A percentile compares a stretch with the other conserved stretches of the same genome.
Evolutionary conservation across 2,797 vertebrate species (phyloP).

Genomic region (Falco peregrinus): DNA sequence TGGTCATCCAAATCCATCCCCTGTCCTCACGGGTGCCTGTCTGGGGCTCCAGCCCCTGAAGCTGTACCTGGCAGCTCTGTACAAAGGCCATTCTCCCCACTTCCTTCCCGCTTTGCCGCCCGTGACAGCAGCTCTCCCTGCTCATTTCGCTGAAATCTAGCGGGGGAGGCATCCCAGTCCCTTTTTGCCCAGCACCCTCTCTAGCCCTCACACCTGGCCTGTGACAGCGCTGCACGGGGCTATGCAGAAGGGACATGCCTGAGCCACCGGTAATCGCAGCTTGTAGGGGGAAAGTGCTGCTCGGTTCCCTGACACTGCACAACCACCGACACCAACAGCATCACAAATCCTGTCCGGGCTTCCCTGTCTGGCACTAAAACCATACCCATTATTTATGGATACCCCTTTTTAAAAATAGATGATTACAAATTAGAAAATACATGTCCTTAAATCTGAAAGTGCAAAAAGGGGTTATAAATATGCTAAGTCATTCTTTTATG

Average conservation of each 20-base stretch:
- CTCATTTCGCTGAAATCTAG: neutral
- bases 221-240: rapidly evolving
- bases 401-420: constrained; percentile 46
- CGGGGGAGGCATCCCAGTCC: neutral
- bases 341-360: neutral
- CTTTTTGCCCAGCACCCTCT: neutral
- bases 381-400: constrained; percentile 48
- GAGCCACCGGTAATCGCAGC: neutral
- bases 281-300: neutral
- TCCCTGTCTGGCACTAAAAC: constrained; percentile 20
- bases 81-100: neutral
- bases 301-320: neutral
- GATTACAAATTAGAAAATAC: constrained; percentile 53
- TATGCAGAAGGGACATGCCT: rapidly evolving
- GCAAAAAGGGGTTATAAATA: constrained; percentile 64
- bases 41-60: neutral
- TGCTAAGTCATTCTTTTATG: constrained; percentile 63
- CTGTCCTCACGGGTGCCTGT: neutral
- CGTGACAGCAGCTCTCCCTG: neutral
- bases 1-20: neutral
- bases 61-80: rapidly evolving
- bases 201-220: neutral
- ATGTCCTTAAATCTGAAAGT: constrained; percentile 45
- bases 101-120: rapidly evolving
- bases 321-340: neutral